Percentiles rank a stretch among this genome's conserved stretches.
Conservation (phyloP, 2,888 invertebrate genomes). For the Troides oblongomaculatus region DNA sequence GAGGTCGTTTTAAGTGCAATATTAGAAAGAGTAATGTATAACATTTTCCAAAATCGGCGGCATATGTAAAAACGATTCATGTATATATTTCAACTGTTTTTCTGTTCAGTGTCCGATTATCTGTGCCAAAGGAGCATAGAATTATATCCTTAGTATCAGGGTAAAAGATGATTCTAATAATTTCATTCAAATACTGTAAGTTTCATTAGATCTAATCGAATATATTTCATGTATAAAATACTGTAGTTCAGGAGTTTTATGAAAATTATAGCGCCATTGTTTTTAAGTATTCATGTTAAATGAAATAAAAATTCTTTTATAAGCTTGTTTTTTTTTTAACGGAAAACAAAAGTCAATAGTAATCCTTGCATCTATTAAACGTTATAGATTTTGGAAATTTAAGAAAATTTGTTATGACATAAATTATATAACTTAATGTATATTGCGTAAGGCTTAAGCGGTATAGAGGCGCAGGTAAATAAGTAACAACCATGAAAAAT, state of each 20-base stretch:
- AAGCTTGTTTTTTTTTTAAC: conserved; percentile 11
- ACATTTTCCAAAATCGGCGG: too few relatives aligned
- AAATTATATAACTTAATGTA: too few relatives aligned
- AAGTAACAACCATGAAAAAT: too few relatives aligned
- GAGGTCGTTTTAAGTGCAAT: background rate
- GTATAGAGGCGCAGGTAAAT: too few relatives aligned
- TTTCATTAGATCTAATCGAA: conserved; percentile 34
- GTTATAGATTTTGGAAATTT: too few relatives aligned
- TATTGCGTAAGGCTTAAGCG: too few relatives aligned
- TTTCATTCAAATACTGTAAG: conserved; percentile 7
- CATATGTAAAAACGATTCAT: too few relatives aligned
- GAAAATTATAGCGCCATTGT: conserved; percentile 16
- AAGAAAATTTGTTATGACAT: too few relatives aligned
- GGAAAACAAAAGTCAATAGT: too few relatives aligned
- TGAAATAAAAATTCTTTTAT: conserved; percentile 24
- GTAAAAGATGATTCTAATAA: conserved; percentile 44
- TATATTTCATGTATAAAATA: conserved; percentile 40
- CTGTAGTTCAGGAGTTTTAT: conserved; percentile 31
- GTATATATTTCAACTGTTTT: too few relatives aligned
- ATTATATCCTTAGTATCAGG: conserved; percentile 62
- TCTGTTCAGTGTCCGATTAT: background rate
- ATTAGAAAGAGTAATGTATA: background rate
- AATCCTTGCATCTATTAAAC: too few relatives aligned
- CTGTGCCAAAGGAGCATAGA: conserved; percentile 43
- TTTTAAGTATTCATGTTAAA: conserved; percentile 22